Percentiles rank a stretch among this genome's conserved stretches.
Conservation (phyloP, 2,888 invertebrate species). For the Hirtodrosophila duncani region DNA sequence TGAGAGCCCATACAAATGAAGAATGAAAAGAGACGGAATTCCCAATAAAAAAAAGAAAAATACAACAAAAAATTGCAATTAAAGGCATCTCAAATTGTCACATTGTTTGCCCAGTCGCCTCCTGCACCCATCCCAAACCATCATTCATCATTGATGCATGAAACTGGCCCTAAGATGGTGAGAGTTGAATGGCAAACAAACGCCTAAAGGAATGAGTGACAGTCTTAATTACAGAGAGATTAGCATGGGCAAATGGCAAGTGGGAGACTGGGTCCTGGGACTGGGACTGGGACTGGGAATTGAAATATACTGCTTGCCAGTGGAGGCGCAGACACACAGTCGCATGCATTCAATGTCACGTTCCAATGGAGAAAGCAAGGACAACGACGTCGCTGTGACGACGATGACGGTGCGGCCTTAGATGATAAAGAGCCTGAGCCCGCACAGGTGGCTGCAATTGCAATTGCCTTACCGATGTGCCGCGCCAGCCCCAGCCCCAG, state of each 20-base stretch:
- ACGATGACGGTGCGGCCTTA: slow-evolving; percentile 22
- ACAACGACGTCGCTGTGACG: slow-evolving; percentile 10
- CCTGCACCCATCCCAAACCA: slow-evolving; percentile 1
- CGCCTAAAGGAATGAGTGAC: slow-evolving; percentile 59
- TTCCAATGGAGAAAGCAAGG: slow-evolving; percentile 37
- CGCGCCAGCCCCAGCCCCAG: neutral
- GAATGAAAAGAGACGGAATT: neutral
- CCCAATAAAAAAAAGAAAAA: neutral
- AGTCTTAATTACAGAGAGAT: slow-evolving; percentile 65
- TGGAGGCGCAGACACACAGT: slow-evolving; percentile 16
- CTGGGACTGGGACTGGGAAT: neutral
- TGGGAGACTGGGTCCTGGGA: neutral
- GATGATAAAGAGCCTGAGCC: slow-evolving; percentile 31
- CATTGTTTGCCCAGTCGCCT: slow-evolving; percentile 33
- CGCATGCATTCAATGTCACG: slow-evolving; percentile 60
- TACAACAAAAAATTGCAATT: slow-evolving; percentile 36
- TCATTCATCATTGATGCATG: slow-evolving; percentile 4
- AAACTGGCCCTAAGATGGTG: slow-evolving; percentile 13
- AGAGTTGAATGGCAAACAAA: slow-evolving; percentile 33
- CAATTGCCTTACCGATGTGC: slow-evolving; percentile 5
- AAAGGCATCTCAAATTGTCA: slow-evolving; percentile 46
- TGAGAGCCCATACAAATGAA: neutral
- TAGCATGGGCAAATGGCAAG: slow-evolving; percentile 42
- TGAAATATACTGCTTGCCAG: neutral
- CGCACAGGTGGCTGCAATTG: slow-evolving; percentile 35